phyloP scores from a whole-genome alignment of 1,140 invertebrate genomes.

The Calliopsis andreniformis region DNA sequence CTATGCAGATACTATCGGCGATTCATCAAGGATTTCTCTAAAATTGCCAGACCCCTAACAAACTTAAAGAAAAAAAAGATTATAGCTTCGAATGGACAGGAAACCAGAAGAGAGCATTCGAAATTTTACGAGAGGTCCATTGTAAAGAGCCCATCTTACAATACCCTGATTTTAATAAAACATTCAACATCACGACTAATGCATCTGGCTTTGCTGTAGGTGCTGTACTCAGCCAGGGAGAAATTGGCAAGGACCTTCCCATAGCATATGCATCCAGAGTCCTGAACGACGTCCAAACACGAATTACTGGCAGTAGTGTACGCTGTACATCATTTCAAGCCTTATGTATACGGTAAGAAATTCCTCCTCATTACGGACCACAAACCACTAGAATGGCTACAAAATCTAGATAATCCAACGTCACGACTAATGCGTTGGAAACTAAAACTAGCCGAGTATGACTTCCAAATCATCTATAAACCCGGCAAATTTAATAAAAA shows the following conservation, averaged over 20 bases:
- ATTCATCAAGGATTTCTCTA: neutral
- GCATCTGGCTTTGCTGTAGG: neutral
- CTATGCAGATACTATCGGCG: neutral
- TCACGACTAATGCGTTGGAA: too few relatives aligned
- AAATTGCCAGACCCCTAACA: neutral
- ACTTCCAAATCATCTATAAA: neutral
- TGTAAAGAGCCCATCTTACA: neutral
- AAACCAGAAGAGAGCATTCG: neutral
- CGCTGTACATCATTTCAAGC: too few relatives aligned
- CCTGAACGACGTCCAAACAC: too few relatives aligned
- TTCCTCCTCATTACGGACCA: too few relatives aligned
- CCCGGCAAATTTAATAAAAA: neutral
- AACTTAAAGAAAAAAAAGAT: neutral
- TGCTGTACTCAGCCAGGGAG: neutral
- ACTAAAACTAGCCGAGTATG: too few relatives aligned
- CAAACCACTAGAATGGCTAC: too few relatives aligned
- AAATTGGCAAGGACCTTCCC: neutral
- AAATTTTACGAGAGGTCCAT: neutral
- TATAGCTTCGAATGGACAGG: neutral
- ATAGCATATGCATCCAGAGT: neutral
- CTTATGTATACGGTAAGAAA: too few relatives aligned
- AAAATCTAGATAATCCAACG: too few relatives aligned
- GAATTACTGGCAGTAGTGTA: too few relatives aligned
- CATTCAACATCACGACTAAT: neutral
- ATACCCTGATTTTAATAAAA: neutral